Base-by-base conservation (phyloP, 2,888 invertebrate species). In the Polyommatus icarus region DNA sequence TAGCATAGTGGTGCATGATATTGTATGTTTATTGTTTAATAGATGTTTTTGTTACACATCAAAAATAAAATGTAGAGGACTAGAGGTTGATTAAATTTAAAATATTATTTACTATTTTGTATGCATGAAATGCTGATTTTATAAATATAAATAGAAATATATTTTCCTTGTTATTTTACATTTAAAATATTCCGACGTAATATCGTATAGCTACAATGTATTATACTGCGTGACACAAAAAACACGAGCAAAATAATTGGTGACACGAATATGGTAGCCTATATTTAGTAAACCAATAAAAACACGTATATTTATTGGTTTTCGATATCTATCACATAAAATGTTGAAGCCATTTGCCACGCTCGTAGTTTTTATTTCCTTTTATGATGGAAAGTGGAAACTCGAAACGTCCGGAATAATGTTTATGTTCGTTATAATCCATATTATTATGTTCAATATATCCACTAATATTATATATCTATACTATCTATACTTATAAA, bases 241-340 rank as follows among this genome's bases (percentile, higher is more conserved):
- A 67, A 12, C 20, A 15, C 10, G 6, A 15, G 32, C 67, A 67
- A 73, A 73, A 46, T 46, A 46, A 73, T 73, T 73, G 20, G 15
- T 10, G 67, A 29, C 67, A 46, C 73, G 73, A 73, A 73, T 73
- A 46, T 46, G 20, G 73, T 24, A 24, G 54, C 29, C 75, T 50
- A 75, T 54, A 75, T 75, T 75, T 75, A 24, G 29, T 54, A 6
- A 50, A 75, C 46, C 50, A 54, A 75, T 75, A 75, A 75, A 67
- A 75, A 75, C 54, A 29, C 46, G 20, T 75, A 50, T 75, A 54
- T 75, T 75, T 75, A 75, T 75, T 75, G 75, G 75, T 75, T 75
- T 75, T 54, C 50, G 75, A 75, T 75, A 75, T 73, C 73, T 73
- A 73, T 75, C 50, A 75, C 75, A 75, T 54, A 75, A 75, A 75